phyloP scores from a whole-genome alignment of 1,140 invertebrate species.

The Onthophagus taurus region DNA sequence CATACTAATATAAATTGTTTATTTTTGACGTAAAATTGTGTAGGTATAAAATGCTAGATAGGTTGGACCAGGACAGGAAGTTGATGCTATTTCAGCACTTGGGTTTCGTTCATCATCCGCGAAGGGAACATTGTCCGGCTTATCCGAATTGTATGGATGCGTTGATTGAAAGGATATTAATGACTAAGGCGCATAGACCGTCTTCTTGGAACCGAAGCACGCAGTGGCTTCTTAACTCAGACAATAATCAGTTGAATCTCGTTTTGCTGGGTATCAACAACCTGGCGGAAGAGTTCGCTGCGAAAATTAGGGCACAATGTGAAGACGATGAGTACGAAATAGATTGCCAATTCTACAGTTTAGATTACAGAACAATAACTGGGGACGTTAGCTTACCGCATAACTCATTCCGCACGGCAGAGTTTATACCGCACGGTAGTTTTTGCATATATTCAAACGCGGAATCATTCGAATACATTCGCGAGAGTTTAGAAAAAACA shows the following conservation, averaged over 20 bases:
- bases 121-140: constrained; percentile 86
- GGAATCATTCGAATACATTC: constrained; percentile 84
- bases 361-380: constrained; percentile 78
- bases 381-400: constrained; percentile 73
- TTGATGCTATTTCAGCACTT: constrained; percentile 91
- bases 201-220: constrained; percentile 59
- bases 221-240: constrained; percentile 54
- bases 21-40: neutral
- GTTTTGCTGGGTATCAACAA: constrained; percentile 68
- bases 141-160: constrained; percentile 84
- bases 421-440: constrained; percentile 71
- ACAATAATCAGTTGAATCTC: constrained; percentile 63
- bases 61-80: constrained; percentile 88
- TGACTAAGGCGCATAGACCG: constrained; percentile 58
- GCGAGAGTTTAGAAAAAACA: constrained; percentile 85
- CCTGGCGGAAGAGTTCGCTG: constrained; percentile 66
- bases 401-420: constrained; percentile 64
- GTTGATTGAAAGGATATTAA: constrained; percentile 66
- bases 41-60: constrained; percentile 85
- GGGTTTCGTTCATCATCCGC: constrained; percentile 92
- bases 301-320: constrained; percentile 61
- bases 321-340: constrained; percentile 79
- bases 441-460: constrained; percentile 88
- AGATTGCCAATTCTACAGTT: constrained; percentile 71
- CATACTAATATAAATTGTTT: neutral